Evolutionary conservation across 2,888 invertebrate genomes (phyloP).

Genomic region (Megaustenia siamemsis): DNA sequence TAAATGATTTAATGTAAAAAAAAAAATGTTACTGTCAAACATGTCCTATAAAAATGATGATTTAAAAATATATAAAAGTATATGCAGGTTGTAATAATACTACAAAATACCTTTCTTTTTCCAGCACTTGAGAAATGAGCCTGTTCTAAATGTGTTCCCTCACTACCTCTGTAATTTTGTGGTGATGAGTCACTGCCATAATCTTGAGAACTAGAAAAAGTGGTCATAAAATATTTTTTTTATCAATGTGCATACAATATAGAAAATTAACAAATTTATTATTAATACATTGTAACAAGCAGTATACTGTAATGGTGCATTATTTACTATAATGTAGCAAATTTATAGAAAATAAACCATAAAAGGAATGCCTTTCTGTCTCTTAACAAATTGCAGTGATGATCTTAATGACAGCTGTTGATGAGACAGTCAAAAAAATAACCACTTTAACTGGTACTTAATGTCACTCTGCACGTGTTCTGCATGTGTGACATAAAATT

Average conservation of each 20-base stretch:
- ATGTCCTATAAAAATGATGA: too few relatives aligned
- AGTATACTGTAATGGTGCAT: too few relatives aligned
- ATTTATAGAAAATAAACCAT: not conserved
- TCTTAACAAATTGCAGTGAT: not conserved
- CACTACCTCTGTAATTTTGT: constrained; percentile 20
- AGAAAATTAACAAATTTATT: not conserved
- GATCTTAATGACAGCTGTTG: constrained; percentile 22
- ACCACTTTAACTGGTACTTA: constrained; percentile 19
- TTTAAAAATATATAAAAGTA: too few relatives aligned
- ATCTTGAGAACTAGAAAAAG: constrained; percentile 27
- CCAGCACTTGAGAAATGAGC: not conserved
- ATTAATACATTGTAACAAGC: not conserved
- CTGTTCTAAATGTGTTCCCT: not conserved
- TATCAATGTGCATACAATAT: not conserved
- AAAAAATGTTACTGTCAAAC: too few relatives aligned
- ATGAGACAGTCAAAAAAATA: not conserved
- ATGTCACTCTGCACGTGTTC: constrained; percentile 31
- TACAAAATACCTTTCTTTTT: constrained; percentile 42
- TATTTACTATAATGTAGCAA: not conserved
- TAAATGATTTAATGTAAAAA: too few relatives aligned
- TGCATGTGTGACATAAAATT: constrained; percentile 20
- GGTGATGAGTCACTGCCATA: not conserved
- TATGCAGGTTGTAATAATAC: too few relatives aligned
- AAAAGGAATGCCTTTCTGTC: not conserved
- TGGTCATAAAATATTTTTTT: not conserved